These are phyloP conservation scores for Pagrus major DNA, from an alignment of 2,113 vertebrate genomes.

Conservation along the genomic window DNA sequence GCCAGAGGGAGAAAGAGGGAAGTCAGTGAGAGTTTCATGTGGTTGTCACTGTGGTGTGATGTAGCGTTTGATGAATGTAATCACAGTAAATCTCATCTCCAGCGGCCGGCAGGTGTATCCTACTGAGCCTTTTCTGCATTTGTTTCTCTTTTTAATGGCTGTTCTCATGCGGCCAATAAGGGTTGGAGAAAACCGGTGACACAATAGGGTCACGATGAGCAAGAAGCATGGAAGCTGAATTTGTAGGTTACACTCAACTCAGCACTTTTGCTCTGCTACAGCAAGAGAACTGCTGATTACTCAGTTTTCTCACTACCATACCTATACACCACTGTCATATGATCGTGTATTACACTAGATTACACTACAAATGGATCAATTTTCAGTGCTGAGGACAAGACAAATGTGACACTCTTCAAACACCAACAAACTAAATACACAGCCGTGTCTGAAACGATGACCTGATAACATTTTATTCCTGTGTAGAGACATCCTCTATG, in stretches of 20 bases:
- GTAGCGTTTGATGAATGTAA: constrained; percentile 30
- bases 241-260: constrained; percentile 29
- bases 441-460: neutral
- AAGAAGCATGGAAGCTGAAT: neutral
- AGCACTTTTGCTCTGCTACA: constrained; percentile 23
- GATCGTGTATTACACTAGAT: neutral
- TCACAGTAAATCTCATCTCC: constrained; percentile 23
- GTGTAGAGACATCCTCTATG: neutral
- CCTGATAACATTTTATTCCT: neutral
- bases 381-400: neutral
- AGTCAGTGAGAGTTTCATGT: constrained; percentile 24
- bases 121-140: constrained; percentile 39
- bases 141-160: constrained; percentile 25
- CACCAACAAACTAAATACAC: neutral
- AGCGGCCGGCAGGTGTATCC: constrained; percentile 52
- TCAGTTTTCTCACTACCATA: neutral
- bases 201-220: constrained; percentile 70
- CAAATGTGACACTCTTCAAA: neutral
- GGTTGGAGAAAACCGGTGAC: constrained; percentile 40
- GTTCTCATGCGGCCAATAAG: constrained; percentile 55
- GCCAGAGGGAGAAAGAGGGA: constrained; percentile 23
- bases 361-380: neutral
- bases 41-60: constrained; percentile 21
- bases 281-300: constrained; percentile 17
- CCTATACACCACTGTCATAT: neutral